Evolutionary conservation across 2,888 invertebrate species (phyloP).

Genomic region (Nomada fabriciana): DNA sequence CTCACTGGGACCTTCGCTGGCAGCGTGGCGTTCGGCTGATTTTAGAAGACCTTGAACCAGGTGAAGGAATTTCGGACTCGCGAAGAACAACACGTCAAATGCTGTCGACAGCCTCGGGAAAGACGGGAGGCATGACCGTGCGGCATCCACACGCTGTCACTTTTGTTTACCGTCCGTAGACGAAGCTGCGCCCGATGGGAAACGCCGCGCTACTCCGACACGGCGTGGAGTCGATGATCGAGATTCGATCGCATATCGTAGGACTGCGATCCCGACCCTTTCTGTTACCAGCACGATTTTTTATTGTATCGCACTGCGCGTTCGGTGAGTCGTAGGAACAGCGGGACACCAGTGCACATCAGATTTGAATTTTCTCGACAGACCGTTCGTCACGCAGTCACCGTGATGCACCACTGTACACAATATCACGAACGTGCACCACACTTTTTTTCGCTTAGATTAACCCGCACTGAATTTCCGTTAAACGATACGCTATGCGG

Average conservation of each 20-base stretch:
- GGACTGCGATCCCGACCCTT: not conserved
- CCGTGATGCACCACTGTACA: slow-evolving; percentile 27
- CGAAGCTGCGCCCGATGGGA: slow-evolving; percentile 2
- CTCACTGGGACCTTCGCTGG: slow-evolving; percentile 43
- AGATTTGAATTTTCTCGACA: slow-evolving; percentile 41
- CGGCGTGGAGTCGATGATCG: not conserved
- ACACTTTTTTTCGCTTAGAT: slow-evolving; percentile 17
- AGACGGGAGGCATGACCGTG: slow-evolving; percentile 60
- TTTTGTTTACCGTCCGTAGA: slow-evolving; percentile 74
- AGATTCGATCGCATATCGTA: slow-evolving; percentile 2
- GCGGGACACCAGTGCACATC: slow-evolving; percentile 42
- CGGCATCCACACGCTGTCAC: slow-evolving; percentile 75
- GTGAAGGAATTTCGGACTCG: slow-evolving; percentile 60
- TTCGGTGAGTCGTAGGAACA: slow-evolving; percentile 66
- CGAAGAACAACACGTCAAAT: slow-evolving; percentile 50
- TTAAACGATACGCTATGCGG: slow-evolving; percentile 29
- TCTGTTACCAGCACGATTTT: not conserved
- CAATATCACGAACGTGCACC: slow-evolving; percentile 23
- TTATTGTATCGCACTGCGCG: slow-evolving; percentile 7
- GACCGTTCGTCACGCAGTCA: slow-evolving; percentile 31
- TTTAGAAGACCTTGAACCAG: slow-evolving; percentile 73
- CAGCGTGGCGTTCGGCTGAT: slow-evolving; percentile 62
- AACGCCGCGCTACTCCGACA: slow-evolving; percentile 12
- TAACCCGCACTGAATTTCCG: not conserved
- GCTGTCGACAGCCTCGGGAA: slow-evolving; percentile 36